A percentile compares a stretch with the other conserved stretches of the same genome.
Evolutionary conservation across 1,140 invertebrate species (phyloP).

Genomic region (Gonatopus flavifemur): DNA sequence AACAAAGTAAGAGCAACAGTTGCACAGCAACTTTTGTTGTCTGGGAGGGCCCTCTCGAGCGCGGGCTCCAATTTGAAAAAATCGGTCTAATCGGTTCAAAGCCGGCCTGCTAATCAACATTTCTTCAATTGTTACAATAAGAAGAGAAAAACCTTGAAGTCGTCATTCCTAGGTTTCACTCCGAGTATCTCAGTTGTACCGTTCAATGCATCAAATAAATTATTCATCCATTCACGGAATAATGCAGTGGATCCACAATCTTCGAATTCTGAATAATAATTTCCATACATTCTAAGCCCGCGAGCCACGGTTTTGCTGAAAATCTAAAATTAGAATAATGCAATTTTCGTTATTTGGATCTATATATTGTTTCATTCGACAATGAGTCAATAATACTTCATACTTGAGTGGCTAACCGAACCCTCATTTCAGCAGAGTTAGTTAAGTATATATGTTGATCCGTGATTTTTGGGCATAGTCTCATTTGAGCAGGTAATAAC

Average conservation of each 20-base stretch:
- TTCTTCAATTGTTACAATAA: background rate
- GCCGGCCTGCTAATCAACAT: too few species aligned
- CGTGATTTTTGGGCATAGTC: too few species aligned
- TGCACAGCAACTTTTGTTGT: too few species aligned
- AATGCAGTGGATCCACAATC: background rate
- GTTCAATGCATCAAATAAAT: slow-evolving; percentile 10
- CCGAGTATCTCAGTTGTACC: background rate
- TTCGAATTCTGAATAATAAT: background rate
- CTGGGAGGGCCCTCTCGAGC: too few species aligned
- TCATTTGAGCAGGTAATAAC: slow-evolving; percentile 3
- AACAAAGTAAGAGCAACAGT: too few species aligned
- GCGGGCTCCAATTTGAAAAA: too few species aligned
- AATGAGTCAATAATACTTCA: background rate
- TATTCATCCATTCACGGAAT: slow-evolving; percentile 4
- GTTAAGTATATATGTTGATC: slow-evolving; percentile 6
- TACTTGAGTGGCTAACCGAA: slow-evolving; percentile 16
- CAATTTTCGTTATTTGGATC: background rate
- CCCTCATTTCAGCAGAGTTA: slow-evolving; percentile 16
- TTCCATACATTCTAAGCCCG: background rate
- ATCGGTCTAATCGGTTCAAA: too few species aligned
- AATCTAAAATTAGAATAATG: background rate
- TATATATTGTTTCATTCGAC: background rate
- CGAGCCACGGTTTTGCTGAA: slow-evolving; percentile 3
- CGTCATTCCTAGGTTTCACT: background rate
- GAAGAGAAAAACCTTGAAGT: slow-evolving; percentile 7